A percentile compares a stretch with the other conserved stretches of the same genome.
These are phyloP conservation scores for Pheucticus melanocephalus DNA, from an alignment of 2,113 vertebrate species.

Conservation along the genomic window DNA sequence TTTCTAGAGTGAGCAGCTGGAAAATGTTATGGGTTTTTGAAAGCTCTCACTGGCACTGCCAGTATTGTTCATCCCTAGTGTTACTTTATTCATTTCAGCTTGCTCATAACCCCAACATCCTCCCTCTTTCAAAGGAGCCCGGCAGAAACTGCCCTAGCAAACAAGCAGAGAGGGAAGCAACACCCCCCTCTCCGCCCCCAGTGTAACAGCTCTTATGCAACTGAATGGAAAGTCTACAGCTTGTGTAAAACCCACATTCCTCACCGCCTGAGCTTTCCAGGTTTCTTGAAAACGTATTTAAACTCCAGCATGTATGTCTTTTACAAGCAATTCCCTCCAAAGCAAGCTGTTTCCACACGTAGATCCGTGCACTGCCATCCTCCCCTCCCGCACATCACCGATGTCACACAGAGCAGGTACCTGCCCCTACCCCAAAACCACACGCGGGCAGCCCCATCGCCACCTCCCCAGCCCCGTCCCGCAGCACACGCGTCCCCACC, in stretches of 20 bases:
- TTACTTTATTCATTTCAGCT: conserved; percentile 13
- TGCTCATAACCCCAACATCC: neutral
- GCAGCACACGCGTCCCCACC: neutral
- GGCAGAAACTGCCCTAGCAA: neutral
- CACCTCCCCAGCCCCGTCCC: neutral
- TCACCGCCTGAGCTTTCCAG: neutral
- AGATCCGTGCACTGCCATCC: neutral
- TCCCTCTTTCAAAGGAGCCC: neutral
- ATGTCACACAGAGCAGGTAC: neutral
- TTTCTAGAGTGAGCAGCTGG: conserved; percentile 46
- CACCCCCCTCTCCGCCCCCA: neutral
- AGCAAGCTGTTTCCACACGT: fast-evolving
- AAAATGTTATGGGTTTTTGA: conserved; percentile 25
- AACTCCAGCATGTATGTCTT: neutral
- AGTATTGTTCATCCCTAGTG: neutral
- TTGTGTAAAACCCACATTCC: neutral
- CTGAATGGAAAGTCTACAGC: neutral
- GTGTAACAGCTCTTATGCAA: neutral
- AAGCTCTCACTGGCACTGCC: conserved; percentile 49
- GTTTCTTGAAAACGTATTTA: neutral
- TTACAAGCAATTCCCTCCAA: neutral
- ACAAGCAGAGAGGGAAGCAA: fast-evolving
- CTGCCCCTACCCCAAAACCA: fast-evolving
- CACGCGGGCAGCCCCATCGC: neutral
- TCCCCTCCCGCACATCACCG: neutral